Conservation (phyloP, 2,888 invertebrate genomes). For the Mimas tiliae region DNA sequence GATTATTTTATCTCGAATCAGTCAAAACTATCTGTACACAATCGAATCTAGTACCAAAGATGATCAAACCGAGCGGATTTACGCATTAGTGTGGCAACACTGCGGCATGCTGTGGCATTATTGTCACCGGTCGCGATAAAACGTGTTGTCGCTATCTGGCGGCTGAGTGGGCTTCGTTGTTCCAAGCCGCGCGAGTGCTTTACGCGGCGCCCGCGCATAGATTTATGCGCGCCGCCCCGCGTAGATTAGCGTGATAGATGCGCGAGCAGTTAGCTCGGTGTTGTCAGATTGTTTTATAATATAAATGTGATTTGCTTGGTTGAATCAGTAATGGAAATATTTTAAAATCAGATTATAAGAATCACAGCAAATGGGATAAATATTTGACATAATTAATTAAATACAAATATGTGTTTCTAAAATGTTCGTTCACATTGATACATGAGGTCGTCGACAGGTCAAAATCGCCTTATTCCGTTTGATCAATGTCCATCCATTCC, state of each 20-base stretch:
- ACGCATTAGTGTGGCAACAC: conserved; percentile 3
- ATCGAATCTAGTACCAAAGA: not conserved
- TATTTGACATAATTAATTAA: too few relatives aligned
- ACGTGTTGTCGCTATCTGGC: conserved; percentile 48
- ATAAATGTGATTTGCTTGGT: not conserved
- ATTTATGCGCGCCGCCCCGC: conserved; percentile 60
- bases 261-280: conserved; percentile 15
- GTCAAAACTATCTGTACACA: too few relatives aligned
- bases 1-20: too few relatives aligned
- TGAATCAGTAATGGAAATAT: not conserved
- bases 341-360: too few relatives aligned
- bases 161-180: conserved; percentile 66
- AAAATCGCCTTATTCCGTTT: conserved; percentile 32
- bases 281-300: conserved; percentile 1
- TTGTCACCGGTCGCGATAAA: conserved; percentile 58
- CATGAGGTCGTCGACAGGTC: conserved; percentile 70
- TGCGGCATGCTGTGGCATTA: conserved; percentile 40
- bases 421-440: not conserved
- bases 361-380: too few relatives aligned
- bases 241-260: conserved; percentile 69
- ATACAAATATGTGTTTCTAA: too few relatives aligned
- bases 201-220: conserved; percentile 56
- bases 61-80: conserved; percentile 30
- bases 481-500: conserved; percentile 24
- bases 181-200: conserved; percentile 50